These are phyloP conservation scores for Campopleginae sp. DNA, from an alignment of 2,888 invertebrate genomes.

Conservation along the genomic window DNA sequence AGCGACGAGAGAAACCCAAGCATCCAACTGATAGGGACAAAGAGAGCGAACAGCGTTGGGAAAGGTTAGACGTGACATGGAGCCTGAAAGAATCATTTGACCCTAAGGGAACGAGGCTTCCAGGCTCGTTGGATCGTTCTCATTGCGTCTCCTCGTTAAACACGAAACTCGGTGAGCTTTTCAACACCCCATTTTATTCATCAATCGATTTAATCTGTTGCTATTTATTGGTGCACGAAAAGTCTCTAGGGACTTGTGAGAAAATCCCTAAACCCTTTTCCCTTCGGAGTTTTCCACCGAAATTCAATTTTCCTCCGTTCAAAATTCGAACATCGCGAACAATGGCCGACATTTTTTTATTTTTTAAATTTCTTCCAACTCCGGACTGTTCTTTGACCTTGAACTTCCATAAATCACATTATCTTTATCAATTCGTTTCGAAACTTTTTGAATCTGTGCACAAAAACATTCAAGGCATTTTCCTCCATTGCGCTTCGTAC, in stretches of 20 bases:
- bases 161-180: constrained; percentile 33
- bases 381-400: not conserved
- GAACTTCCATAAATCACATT: not conserved
- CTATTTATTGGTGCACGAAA: not conserved
- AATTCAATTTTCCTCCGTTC: no score
- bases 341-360: not conserved
- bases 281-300: not conserved
- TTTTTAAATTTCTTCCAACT: not conserved
- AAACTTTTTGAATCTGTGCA: not conserved
- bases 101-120: constrained; percentile 79
- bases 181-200: not conserved
- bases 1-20: constrained; percentile 1
- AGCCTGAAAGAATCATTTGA: constrained; percentile 80
- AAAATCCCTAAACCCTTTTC: not conserved
- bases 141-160: constrained; percentile 15
- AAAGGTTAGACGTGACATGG: constrained; percentile 73
- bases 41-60: constrained; percentile 46
- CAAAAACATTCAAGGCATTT: not conserved
- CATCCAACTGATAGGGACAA: constrained; percentile 19
- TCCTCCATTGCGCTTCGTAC: not conserved
- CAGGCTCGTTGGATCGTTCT: constrained; percentile 67
- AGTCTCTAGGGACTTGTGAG: not conserved
- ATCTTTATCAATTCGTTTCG: not conserved
- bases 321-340: not conserved
- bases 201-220: not conserved